Evolutionary conservation across 2,113 vertebrate species (phyloP).

Genomic region (Mormyrus iriodes): DNA sequence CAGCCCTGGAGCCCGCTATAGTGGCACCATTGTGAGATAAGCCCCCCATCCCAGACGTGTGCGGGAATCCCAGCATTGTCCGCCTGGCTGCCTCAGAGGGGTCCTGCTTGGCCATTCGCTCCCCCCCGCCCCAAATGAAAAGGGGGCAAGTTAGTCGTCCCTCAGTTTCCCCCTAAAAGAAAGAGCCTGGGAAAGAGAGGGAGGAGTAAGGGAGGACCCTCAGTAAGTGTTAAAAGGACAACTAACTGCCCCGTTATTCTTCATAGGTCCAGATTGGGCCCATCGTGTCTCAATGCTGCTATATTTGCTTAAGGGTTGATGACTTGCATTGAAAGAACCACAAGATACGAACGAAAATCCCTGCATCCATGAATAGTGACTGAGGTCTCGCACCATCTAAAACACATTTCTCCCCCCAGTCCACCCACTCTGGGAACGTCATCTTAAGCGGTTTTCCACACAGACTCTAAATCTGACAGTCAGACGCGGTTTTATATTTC

Average conservation of each 20-base stretch:
- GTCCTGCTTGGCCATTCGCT: not conserved
- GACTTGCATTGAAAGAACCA: not conserved
- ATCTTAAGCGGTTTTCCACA: not conserved
- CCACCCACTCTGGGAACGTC: not conserved
- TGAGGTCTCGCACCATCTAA: too few relatives aligned
- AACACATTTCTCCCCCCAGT: not conserved
- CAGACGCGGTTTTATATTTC: not conserved
- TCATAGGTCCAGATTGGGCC: not conserved
- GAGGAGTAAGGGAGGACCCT: not conserved
- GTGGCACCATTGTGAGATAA: not conserved
- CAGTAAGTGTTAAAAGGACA: not conserved
- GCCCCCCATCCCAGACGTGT: not conserved
- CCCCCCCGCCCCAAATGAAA: not conserved
- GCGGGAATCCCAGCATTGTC: conserved; percentile 4
- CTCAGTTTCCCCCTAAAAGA: not conserved
- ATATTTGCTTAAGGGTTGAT: not conserved
- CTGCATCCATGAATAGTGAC: too few relatives aligned
- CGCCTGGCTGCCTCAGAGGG: not conserved
- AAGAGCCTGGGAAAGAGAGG: not conserved
- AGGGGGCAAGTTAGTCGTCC: not conserved
- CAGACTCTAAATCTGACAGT: not conserved
- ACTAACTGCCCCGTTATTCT: not conserved
- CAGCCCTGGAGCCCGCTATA: not conserved
- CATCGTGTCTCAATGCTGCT: not conserved
- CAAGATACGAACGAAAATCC: not conserved